These are phyloP conservation scores for Scyliorhinus canicula DNA, from an alignment of 2,797 vertebrate species.

Conservation along the genomic window DNA sequence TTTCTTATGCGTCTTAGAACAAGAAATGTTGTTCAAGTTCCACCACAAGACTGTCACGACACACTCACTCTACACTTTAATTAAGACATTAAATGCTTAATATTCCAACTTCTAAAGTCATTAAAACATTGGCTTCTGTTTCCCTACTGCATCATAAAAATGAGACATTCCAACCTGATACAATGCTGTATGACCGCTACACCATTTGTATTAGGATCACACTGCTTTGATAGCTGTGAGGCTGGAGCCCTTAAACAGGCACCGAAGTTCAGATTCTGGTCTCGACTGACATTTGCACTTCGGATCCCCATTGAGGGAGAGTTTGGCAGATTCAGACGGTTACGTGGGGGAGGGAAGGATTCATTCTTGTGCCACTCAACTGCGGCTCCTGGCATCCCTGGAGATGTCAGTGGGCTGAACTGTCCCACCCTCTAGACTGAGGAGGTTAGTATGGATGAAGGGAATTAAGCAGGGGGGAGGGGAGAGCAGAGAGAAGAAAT, in stretches of 20 bases:
- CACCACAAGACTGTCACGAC: background rate
- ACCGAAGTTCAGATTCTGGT: background rate
- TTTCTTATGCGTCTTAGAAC: background rate
- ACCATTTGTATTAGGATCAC: conserved; percentile 20
- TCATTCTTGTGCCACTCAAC: conserved; percentile 25
- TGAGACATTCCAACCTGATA: background rate
- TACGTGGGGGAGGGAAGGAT: background rate
- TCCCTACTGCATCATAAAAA: background rate
- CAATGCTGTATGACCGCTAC: background rate
- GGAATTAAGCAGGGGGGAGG: conserved; percentile 19
- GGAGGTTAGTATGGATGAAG: conserved; percentile 8
- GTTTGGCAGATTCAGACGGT: background rate
- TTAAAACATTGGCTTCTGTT: background rate
- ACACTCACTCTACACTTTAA: background rate
- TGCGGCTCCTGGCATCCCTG: conserved; percentile 20
- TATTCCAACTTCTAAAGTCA: background rate
- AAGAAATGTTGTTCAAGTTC: background rate
- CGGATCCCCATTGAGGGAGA: background rate
- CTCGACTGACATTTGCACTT: conserved; percentile 17
- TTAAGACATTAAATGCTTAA: background rate
- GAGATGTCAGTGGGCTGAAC: conserved; percentile 35
- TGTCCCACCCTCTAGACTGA: conserved; percentile 15
- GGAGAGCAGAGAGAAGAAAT: conserved; percentile 24
- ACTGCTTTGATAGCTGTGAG: background rate
- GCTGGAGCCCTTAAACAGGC: background rate